Evolutionary conservation across 2,113 vertebrate species (phyloP), one percentile per base, ranked within the genome.

Genomic region (Hepsetus odoe): DNA sequence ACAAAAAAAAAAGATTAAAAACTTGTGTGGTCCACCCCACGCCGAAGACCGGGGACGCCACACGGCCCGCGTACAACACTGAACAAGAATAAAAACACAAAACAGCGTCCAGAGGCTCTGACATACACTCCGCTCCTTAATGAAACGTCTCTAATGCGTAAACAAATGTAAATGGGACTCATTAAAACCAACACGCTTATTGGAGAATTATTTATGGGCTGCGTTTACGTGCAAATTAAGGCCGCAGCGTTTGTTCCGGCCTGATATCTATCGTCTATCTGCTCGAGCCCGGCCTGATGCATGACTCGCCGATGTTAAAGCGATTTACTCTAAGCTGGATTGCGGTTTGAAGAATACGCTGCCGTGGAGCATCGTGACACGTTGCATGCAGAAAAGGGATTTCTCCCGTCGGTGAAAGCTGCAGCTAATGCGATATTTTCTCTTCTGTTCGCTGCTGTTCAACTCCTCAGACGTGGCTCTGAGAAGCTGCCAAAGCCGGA

Each of bases 91-190:
- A 66, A 84, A 89, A 87, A 85, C 85, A 81, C 85, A 88, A 86
- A 77, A 65, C 40, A 24, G 51, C 11, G n/a, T 55, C n/a, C 9
- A 24, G 51, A 55, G 51, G 51, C 51, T 55, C 51, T 24, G 51
- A 49, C 46, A 49, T 20, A 4, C 46, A 49, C 46, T 1, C 46
- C 12, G 75, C 77, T 85, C 81, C 73, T 44, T 86, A 82, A 85
- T 80, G 65, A 86, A 87, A 89, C 66, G 86, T 74, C 77, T 70
- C 84, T 84, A 82, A 85, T 83, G 85, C 86, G 81, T 82, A 84
- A 89, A 90, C 83, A 88, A 80, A 90, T 88, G 87, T 87, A 89
- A 90, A 90, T 90, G 64, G 87, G 18, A 70, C 80, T 86, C 78
- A 85, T 90, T 89, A 86, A n/a, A 77, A 80, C 68, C 16, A 83